Conservation (phyloP, 2,888 invertebrate species). For the Ormyrus labotus region DNA sequence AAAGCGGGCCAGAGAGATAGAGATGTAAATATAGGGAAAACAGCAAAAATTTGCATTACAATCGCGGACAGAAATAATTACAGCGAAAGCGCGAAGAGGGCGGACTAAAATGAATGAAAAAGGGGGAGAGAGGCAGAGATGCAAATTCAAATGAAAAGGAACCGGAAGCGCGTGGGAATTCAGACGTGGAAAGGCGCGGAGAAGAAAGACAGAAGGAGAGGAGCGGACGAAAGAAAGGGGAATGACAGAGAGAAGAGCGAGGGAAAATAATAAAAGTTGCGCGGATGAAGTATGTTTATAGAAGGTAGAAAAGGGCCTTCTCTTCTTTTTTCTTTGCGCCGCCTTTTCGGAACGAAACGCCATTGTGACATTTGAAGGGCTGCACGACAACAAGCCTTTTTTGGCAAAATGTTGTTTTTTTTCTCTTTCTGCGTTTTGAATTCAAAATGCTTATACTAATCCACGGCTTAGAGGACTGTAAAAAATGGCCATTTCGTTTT, state of each 20-base stretch:
- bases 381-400: too few relatives aligned
- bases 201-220: conserved; percentile 4
- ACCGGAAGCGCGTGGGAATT: conserved; percentile 66
- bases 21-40: conserved; percentile 63
- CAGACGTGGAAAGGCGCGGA: conserved; percentile 61
- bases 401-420: too few relatives aligned
- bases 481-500: too few relatives aligned
- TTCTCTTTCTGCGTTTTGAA: not conserved
- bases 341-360: too few relatives aligned
- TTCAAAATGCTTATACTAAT: not conserved
- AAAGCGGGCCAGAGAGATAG: conserved; percentile 39
- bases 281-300: conserved; percentile 11
- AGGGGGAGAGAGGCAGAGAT: conserved; percentile 49
- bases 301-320: not conserved
- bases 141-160: conserved; percentile 59
- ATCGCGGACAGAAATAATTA: conserved; percentile 75
- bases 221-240: not conserved
- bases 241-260: conserved; percentile 2
- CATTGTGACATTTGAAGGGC: too few relatives aligned
- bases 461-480: too few relatives aligned
- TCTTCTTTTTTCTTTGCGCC: not conserved
- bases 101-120: conserved; percentile 62
- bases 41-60: conserved; percentile 75
- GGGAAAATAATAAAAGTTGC: conserved; percentile 8
- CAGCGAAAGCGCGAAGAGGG: conserved; percentile 67